Conservation (phyloP, 2,797 vertebrate species). For the Choloepus didactylus region DNA sequence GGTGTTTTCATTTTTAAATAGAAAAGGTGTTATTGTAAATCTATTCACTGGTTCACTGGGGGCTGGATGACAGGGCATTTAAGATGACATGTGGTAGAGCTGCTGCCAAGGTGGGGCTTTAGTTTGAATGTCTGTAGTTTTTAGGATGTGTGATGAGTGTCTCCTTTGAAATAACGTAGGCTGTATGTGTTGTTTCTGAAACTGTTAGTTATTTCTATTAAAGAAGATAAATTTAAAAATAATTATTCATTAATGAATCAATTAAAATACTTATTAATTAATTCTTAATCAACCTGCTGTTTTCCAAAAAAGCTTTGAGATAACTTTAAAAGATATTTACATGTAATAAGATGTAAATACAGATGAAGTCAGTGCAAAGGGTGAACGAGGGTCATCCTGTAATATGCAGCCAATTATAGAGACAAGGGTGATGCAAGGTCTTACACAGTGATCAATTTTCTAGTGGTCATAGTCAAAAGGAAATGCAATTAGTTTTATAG, state of each 20-base stretch:
- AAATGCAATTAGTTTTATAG: background rate
- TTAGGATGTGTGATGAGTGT: background rate
- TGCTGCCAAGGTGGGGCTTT: background rate
- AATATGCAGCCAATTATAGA: background rate
- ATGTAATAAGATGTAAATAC: background rate
- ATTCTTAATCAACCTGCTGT: background rate
- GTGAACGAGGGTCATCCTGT: background rate
- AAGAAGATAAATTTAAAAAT: no score
- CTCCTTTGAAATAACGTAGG: background rate
- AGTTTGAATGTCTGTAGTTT: slow-evolving; percentile 8
- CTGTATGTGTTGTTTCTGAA: background rate
- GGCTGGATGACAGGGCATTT: background rate
- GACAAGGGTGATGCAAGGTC: background rate
- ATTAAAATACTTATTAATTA: no score
- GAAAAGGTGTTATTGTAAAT: background rate
- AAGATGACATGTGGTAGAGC: background rate
- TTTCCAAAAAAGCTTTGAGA: background rate
- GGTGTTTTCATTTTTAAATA: background rate
- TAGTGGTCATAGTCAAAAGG: background rate
- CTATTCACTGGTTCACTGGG: background rate
- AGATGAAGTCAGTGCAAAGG: background rate
- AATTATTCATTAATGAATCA: no score
- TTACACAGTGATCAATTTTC: background rate
- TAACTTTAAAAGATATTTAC: background rate
- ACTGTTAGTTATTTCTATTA: background rate